A percentile compares a stretch with the other conserved stretches of the same genome.
Evolutionary conservation across 2,113 vertebrate genomes (phyloP).

Genomic region (Halcyon senegalensis): DNA sequence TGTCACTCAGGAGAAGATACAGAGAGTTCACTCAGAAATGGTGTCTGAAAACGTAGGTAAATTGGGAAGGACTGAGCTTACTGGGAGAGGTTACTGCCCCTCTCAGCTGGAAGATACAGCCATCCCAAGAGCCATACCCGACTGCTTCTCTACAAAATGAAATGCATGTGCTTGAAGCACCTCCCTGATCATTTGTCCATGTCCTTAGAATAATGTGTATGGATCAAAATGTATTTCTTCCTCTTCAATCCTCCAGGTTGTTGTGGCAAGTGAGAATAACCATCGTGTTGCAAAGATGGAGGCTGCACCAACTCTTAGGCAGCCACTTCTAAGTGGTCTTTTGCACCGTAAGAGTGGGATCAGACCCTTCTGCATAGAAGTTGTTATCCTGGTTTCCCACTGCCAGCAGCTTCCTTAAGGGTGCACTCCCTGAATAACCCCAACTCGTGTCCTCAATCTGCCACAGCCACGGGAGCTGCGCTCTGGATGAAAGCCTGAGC

Average conservation of each 20-base stretch:
- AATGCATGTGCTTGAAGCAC: not conserved
- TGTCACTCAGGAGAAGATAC: not conserved
- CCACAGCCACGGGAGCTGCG: accelerated
- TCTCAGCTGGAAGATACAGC: accelerated
- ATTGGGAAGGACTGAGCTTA: not conserved
- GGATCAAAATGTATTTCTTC: not conserved
- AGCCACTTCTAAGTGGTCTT: not conserved
- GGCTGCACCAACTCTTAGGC: accelerated
- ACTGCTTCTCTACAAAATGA: accelerated
- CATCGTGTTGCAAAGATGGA: not conserved
- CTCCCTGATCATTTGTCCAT: not conserved
- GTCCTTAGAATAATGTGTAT: not conserved
- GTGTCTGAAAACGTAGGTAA: not conserved
- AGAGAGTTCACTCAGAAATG: not conserved
- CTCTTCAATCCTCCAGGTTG: not conserved
- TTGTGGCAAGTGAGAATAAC: not conserved
- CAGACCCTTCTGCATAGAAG: not conserved
- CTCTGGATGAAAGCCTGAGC: not conserved
- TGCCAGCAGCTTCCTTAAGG: not conserved
- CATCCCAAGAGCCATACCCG: accelerated
- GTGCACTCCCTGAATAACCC: not conserved
- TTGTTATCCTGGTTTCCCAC: not conserved
- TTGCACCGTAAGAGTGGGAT: not conserved
- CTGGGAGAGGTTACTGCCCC: not conserved
- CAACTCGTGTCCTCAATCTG: not conserved